Conservation (phyloP, 2,888 invertebrate genomes). For the Eurois occulta region DNA sequence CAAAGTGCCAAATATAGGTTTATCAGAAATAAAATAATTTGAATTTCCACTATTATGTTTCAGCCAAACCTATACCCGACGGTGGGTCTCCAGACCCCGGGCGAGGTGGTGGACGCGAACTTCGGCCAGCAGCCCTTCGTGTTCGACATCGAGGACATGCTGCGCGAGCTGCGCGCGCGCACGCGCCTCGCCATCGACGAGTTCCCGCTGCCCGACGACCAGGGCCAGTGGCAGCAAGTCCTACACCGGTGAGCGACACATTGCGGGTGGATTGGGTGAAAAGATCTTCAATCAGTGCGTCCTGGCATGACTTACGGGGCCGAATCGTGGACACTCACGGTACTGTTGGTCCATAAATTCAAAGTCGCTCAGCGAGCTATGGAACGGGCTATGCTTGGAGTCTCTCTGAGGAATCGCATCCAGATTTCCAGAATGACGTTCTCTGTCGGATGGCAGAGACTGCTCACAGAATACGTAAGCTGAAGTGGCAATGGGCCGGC, state of each 20-base stretch:
- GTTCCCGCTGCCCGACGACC: conserved; percentile 96
- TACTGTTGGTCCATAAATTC: too few species aligned
- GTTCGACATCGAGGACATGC: conserved; percentile 99
- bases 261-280: too few species aligned
- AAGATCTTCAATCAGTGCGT: too few species aligned
- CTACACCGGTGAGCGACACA: conserved; percentile 93
- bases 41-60: conserved; percentile 10
- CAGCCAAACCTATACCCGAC: conserved; percentile 99
- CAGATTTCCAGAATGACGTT: too few species aligned
- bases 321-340: too few species aligned
- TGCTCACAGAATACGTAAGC: too few species aligned
- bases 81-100: conserved; percentile 99
- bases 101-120: conserved; percentile 99
- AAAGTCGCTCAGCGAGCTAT: too few species aligned
- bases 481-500: too few species aligned
- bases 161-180: conserved; percentile 96
- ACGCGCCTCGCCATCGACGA: conserved; percentile 96
- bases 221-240: conserved; percentile 97
- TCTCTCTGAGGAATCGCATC: too few species aligned
- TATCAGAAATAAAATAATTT: not conserved
- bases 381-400: too few species aligned
- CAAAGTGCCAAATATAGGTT: not conserved
- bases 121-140: conserved; percentile 99
- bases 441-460: too few species aligned
- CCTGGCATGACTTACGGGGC: too few species aligned